Base-by-base conservation (phyloP, 2,113 vertebrate species). In the Lathamus discolor region DNA sequence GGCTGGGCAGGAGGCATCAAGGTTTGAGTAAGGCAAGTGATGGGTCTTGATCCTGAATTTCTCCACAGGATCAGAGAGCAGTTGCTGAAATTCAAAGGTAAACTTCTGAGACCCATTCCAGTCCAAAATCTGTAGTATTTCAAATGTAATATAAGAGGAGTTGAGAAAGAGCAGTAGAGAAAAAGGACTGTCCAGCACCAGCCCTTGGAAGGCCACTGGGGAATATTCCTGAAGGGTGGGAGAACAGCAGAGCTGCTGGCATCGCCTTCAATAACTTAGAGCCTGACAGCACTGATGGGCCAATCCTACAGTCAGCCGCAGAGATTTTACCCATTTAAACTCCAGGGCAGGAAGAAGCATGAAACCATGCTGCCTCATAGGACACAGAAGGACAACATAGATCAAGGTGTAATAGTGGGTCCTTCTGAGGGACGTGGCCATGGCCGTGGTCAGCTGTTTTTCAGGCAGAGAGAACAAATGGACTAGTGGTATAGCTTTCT, bases 401-500 rank as follows among this genome's bases (percentile, higher is more conserved):
- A 24, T 27, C 12, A 10, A 29, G n/a, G 49, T 8, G 61, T 61
- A 59, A 52, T 4, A 19, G 35, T 5, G 31, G 29, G 35, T 29
- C 19, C 41, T 37, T 59, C 35, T 9, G 20, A 35, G 14, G 43
- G 17, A 27, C 0, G 0, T 0, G 11, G 22, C 8, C 6, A 2
- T 8, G 7, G 19, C 18, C 2, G 0, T 4, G 23, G 18, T 28
- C 72, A 8, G 15, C 17, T 52, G 17, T 72, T 51, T 39, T 63
- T 59, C 37, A 31, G 33, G 13, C 20, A 59, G 55, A 23, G 33
- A 59, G 33, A n/a, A 59, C 17, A 41, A 19, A 51, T 2, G 10
- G 41, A 19, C 28, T 10, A 19, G 19, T 29, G 33, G 19, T 23
- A 9, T 18, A 9, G 15, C 14, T 79, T 35, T 63, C 19, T 39